A percentile compares a stretch with the other conserved stretches of the same genome.
These are phyloP conservation scores for Carcina quercana DNA, from an alignment of 2,888 invertebrate species.

Conservation along the genomic window DNA sequence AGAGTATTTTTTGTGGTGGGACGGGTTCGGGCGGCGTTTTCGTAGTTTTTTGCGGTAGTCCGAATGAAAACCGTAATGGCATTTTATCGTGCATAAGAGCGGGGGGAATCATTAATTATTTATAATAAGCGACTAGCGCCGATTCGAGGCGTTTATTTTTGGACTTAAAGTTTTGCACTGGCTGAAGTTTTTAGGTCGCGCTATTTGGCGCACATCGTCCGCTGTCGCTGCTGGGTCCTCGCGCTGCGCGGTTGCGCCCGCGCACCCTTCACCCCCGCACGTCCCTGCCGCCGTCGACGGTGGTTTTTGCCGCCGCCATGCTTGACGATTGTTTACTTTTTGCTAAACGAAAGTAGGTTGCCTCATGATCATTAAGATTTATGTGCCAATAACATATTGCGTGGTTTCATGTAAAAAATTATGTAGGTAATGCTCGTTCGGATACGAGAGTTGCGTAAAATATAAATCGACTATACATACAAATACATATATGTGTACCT, in stretches of 20 bases:
- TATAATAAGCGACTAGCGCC: conserved; percentile 71
- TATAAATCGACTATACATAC: too few species aligned
- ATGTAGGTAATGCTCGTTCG: conserved; percentile 7
- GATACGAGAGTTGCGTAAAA: conserved; percentile 3
- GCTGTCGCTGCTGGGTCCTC: background rate
- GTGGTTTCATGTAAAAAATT: conserved; percentile 20
- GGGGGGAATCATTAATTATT: conserved; percentile 72
- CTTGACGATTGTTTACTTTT: conserved; percentile 10
- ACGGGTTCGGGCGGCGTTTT: conserved; percentile 57
- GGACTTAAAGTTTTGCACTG: conserved; percentile 29
- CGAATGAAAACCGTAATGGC: conserved; percentile 74
- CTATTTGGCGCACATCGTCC: conserved; percentile 28
- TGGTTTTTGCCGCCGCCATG: conserved; percentile 9
- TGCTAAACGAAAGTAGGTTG: conserved; percentile 27
- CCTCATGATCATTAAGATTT: conserved; percentile 33
- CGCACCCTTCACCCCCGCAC: conserved; percentile 7
- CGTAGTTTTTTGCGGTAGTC: conserved; percentile 59
- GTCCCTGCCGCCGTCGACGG: conserved; percentile 5
- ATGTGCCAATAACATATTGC: conserved; percentile 27
- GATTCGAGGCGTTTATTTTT: conserved; percentile 57
- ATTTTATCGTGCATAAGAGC: conserved; percentile 73
- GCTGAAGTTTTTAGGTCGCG: conserved; percentile 33
- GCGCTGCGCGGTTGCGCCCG: conserved; percentile 29
- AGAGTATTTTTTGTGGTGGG: conserved; percentile 54
- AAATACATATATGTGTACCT: too few species aligned